Base-by-base conservation (phyloP, 2,888 invertebrate species). In the Epsilonema sp. region DNA sequence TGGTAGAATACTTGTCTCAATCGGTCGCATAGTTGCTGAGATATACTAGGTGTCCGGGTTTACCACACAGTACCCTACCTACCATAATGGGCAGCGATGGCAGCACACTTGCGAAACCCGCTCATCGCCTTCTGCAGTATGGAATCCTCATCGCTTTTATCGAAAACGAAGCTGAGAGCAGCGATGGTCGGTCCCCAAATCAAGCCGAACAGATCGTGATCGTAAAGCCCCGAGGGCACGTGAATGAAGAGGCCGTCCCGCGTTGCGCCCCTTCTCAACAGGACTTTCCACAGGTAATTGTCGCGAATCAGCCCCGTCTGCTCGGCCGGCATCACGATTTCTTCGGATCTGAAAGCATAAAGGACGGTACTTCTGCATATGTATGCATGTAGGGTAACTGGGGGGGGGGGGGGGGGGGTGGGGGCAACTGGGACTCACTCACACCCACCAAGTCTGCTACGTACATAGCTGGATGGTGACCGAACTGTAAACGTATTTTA, bases 271-370 rank as follows among this genome's bases (percentile, higher is more conserved):
- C 67, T 52, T 39, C 60, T 20, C 31, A 48, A 41, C 39, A 54
- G 52, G 44, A 66, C 65, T 65, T 94, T 90, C 94, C 94, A 97
- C 51, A 89, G 67, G 70, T 97, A 97, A 66, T 94, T 92, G 63
- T 94, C 94, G 47, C 79, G 79, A 0, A 97, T 85, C 0, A 82
- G 67, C 0, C 97, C 97, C 1, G 80, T 81, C 58, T 94, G 90
- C 67, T 99, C 97, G 1, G 92, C 87, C 0, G 97, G 97, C 92
- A 99, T 94, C 16, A 97, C 82, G 65, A 99, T 99, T 73, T 97
- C 97, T 52, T 94, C 89, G 61, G 75, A 77, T 65, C 86, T 85
- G 55, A 43, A 59, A 53, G n/a, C n/a, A n/a, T n/a, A n/a, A n/a
- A n/a, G n/a, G n/a, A n/a, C n/a, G n/a, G n/a, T n/a, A n/a, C n/a